Conservation (phyloP, 2,113 vertebrate species). For the Axis porcinus region DNA sequence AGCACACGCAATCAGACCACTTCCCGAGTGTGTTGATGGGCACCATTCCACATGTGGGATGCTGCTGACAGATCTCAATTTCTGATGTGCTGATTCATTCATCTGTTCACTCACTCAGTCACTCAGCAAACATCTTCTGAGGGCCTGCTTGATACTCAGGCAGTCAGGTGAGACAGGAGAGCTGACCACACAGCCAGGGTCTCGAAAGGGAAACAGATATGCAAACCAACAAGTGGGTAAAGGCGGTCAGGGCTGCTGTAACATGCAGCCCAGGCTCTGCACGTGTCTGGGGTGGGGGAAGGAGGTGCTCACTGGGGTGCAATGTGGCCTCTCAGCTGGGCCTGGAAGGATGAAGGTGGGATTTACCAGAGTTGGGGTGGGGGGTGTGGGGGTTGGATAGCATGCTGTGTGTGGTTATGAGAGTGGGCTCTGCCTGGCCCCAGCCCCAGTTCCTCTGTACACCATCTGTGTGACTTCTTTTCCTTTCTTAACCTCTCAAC, state of each 20-base stretch:
- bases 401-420: background rate
- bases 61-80: background rate
- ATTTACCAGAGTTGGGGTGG: accelerated
- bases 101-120: background rate
- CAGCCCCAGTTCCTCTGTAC: background rate
- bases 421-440: background rate
- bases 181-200: background rate
- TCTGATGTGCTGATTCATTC: background rate
- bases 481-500: background rate
- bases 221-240: background rate
- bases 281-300: background rate
- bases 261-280: background rate
- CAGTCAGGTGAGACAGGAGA: background rate
- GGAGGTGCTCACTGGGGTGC: background rate
- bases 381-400: too few relatives aligned
- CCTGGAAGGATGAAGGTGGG: background rate
- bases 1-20: accelerated
- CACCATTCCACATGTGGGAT: background rate
- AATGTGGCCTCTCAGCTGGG: accelerated
- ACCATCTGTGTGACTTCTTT: background rate
- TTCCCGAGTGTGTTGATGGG: background rate
- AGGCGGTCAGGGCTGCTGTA: accelerated
- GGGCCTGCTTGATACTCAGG: accelerated
- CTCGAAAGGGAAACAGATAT: background rate
- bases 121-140: background rate